These are phyloP conservation scores for Anguilla marmorata DNA, from an alignment of 2,797 vertebrate species.

Conservation along the genomic window DNA sequence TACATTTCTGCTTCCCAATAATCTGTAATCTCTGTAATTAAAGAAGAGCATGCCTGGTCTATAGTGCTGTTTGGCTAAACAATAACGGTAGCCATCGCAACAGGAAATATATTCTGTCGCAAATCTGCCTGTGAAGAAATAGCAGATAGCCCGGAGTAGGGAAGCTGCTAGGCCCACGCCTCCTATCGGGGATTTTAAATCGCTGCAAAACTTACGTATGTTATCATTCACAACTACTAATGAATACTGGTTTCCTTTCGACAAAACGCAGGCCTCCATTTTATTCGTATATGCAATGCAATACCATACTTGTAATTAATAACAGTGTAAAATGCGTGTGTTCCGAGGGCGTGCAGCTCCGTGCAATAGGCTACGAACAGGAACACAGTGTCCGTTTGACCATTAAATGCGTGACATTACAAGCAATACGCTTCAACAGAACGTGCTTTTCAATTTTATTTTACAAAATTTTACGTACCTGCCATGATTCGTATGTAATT, in stretches of 20 bases:
- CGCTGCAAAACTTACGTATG: not conserved
- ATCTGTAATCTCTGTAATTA: no score
- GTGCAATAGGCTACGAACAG: not conserved
- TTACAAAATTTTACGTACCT: slow-evolving; percentile 20
- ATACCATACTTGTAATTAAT: not conserved
- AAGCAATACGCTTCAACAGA: not conserved
- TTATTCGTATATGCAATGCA: not conserved
- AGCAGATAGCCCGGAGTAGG: not conserved
- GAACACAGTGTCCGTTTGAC: not conserved
- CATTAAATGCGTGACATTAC: not conserved
- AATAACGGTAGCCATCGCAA: not conserved
- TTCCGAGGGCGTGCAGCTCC: slow-evolving; percentile 13
- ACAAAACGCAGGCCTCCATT: not conserved
- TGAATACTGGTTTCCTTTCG: not conserved
- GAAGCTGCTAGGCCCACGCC: slow-evolving; percentile 32
- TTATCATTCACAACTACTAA: not conserved
- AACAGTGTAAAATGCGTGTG: not conserved
- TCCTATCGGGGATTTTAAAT: not conserved
- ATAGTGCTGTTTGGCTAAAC: not conserved
- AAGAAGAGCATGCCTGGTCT: not conserved
- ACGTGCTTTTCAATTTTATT: not conserved
- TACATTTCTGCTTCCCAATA: not conserved
- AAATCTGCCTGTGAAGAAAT: not conserved
- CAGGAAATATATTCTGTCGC: slow-evolving; percentile 14
- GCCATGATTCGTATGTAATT: slow-evolving; percentile 22